phyloP scores from a whole-genome alignment of 1,140 invertebrate species.

The Caenorhabditis remanei region DNA sequence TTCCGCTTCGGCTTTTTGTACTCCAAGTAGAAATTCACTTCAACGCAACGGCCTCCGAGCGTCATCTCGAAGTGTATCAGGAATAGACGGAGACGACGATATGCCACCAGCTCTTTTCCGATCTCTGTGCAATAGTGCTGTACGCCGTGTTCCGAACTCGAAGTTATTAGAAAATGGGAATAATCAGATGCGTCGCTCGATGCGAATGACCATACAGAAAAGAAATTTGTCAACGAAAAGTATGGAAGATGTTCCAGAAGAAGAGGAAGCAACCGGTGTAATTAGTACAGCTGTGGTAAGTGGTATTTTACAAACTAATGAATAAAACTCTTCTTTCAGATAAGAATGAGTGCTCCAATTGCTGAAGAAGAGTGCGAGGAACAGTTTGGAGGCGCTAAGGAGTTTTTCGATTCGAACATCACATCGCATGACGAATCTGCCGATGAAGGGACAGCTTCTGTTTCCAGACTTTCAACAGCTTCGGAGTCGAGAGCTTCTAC shows the following conservation, averaged over 20 bases:
- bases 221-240: neutral
- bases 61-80: constrained; percentile 22
- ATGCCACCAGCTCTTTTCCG: neutral
- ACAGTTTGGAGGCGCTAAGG: neutral
- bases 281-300: neutral
- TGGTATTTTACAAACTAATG: no score
- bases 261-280: neutral
- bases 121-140: constrained; percentile 34
- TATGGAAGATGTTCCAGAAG: constrained; percentile 38
- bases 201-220: constrained; percentile 29
- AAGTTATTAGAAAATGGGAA: neutral
- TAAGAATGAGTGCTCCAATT: neutral
- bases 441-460: constrained; percentile 28
- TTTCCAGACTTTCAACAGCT: neutral
- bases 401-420: constrained; percentile 6
- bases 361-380: neutral
- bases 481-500: neutral
- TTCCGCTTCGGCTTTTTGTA: neutral
- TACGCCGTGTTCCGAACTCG: constrained; percentile 9
- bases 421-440: constrained; percentile 12
- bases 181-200: constrained; percentile 2
- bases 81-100: neutral
- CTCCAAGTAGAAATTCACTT: constrained; percentile 11
- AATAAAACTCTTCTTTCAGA: neutral
- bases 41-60: neutral